Conservation (phyloP, 1,140 invertebrate species). For the Saccostrea cuccullata region DNA sequence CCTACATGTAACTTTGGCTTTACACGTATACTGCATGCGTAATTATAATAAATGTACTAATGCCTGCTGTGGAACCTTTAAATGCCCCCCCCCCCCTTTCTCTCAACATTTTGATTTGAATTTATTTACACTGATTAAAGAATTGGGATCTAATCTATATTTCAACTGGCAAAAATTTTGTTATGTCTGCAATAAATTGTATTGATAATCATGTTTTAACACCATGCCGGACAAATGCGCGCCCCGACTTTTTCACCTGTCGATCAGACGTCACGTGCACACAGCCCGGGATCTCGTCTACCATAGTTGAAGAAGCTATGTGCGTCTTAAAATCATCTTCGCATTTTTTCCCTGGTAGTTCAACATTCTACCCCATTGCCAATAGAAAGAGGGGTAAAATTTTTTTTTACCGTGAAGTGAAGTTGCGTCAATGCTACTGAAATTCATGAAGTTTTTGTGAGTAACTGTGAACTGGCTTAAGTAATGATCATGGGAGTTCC, state of each 20-base stretch:
- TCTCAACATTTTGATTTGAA: not conserved
- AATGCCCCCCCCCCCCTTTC: no score
- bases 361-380: not conserved
- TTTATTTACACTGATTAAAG: not conserved
- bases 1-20: no score
- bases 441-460: not conserved
- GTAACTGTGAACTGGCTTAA: not conserved
- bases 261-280: not conserved
- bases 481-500: not conserved
- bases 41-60: conserved; percentile 11
- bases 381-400: not conserved
- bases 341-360: no score
- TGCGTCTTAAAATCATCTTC: no score
- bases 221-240: not conserved
- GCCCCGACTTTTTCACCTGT: not conserved
- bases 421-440: not conserved
- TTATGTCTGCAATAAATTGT: not conserved
- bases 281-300: not conserved
- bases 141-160: not conserved
- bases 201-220: not conserved
- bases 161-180: not conserved
- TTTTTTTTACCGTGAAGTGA: not conserved
- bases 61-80: no score
- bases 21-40: not conserved
- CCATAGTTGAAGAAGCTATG: no score